Evolutionary conservation across 2,113 vertebrate genomes (phyloP).

Genomic region (Sylvicapra grimmia): DNA sequence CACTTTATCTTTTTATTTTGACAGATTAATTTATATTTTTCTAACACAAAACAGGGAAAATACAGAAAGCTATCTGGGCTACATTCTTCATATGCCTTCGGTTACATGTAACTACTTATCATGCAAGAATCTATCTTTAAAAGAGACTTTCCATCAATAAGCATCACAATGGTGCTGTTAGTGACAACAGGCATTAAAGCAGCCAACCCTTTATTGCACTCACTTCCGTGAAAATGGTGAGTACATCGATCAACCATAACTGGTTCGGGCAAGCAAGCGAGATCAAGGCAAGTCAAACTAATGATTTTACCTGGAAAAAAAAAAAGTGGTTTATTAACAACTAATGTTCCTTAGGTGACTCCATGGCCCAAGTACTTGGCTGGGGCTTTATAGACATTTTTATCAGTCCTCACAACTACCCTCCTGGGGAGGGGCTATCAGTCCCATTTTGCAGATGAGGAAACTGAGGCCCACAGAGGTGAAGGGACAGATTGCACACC

Average conservation of each 20-base stretch:
- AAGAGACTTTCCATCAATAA: not conserved
- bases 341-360: fast-evolving
- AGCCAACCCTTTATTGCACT: not conserved
- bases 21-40: conserved; percentile 59
- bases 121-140: not conserved
- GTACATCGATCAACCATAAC: not conserved
- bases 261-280: not conserved
- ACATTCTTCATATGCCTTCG: not conserved
- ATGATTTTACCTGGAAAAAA: not conserved
- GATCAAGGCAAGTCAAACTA: not conserved
- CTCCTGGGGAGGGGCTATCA: not conserved
- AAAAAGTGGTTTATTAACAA: not conserved
- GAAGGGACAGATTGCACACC: not conserved
- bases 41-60: conserved; percentile 50
- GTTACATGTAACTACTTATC: not conserved
- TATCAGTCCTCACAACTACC: not conserved
- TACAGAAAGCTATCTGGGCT: not conserved
- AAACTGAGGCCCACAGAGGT: not conserved
- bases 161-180: not conserved
- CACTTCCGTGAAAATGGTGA: not conserved
- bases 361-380: fast-evolving
- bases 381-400: not conserved
- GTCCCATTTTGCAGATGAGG: not conserved
- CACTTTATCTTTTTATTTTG: conserved; percentile 49
- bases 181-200: not conserved